Conservation (phyloP, 2,113 vertebrate species). For the Coptodon rendalli region DNA sequence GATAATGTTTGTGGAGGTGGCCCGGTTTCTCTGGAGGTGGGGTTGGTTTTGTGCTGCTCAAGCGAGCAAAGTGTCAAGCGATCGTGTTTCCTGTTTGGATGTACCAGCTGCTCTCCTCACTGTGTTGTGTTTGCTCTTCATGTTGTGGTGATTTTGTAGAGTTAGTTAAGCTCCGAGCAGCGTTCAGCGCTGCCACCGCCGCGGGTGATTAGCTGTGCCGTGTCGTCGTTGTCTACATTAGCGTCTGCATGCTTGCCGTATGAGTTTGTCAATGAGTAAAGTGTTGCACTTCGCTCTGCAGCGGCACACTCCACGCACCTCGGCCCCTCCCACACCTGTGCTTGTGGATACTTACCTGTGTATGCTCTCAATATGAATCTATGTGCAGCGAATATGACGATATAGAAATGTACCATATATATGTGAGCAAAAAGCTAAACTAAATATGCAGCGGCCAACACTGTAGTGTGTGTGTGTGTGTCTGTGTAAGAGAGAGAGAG, state of each 20-base stretch:
- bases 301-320: not conserved
- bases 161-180: not conserved
- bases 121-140: not conserved
- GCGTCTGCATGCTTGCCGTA: slow-evolving; percentile 1
- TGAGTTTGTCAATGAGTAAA: not conserved
- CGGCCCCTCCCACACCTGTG: not conserved
- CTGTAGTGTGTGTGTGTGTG: not conserved
- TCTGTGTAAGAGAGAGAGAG: not conserved
- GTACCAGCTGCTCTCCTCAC: not conserved
- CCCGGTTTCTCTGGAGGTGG: not conserved
- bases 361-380: not conserved
- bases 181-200: not conserved
- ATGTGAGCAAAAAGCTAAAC: not conserved
- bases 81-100: not conserved
- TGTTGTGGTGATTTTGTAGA: not conserved
- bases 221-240: not conserved
- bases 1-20: not conserved
- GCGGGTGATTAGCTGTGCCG: not conserved
- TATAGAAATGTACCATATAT: not conserved
- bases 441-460: slow-evolving; percentile 12
- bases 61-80: not conserved
- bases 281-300: not conserved
- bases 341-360: not conserved
- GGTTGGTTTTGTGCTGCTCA: not conserved
- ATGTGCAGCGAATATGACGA: not conserved